A percentile compares a stretch with the other conserved stretches of the same genome.
Conservation (phyloP, 2,888 invertebrate genomes). For the Archips xylosteana region DNA sequence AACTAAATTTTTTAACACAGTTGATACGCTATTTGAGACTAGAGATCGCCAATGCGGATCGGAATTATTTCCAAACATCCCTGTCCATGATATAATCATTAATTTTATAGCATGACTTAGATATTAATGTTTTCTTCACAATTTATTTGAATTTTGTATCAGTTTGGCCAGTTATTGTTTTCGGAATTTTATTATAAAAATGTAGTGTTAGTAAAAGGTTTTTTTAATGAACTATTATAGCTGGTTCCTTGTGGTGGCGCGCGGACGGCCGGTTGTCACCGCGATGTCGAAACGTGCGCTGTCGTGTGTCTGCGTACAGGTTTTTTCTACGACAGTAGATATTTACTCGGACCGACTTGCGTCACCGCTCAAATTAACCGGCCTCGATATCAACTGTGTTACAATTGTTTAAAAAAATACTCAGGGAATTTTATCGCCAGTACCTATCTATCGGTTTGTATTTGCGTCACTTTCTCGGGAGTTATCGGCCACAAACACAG, state of each 20-base stretch:
- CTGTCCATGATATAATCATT: too few species aligned
- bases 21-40: too few species aligned
- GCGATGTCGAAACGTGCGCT: constrained; percentile 57
- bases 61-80: too few species aligned
- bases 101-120: too few species aligned
- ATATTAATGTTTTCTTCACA: too few species aligned
- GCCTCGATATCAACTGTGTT: constrained; percentile 34
- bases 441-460: neutral
- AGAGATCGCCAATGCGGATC: too few species aligned
- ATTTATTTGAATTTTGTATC: too few species aligned
- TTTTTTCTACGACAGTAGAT: constrained; percentile 55
- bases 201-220: neutral
- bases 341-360: constrained; percentile 54
- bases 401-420: constrained; percentile 37
- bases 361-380: constrained; percentile 59
- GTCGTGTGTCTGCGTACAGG: constrained; percentile 55
- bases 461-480: too few species aligned
- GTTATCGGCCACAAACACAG: too few species aligned
- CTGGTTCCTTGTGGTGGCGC: constrained; percentile 55
- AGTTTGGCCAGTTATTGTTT: too few species aligned
- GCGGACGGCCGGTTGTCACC: constrained; percentile 54
- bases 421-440: constrained; percentile 10
- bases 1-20: too few species aligned
- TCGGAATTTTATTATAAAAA: too few species aligned
- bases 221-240: constrained; percentile 30